Evolutionary conservation across 2,113 vertebrate genomes (phyloP), one percentile per base, ranked within the genome.

Genomic region (Sialia sialis): DNA sequence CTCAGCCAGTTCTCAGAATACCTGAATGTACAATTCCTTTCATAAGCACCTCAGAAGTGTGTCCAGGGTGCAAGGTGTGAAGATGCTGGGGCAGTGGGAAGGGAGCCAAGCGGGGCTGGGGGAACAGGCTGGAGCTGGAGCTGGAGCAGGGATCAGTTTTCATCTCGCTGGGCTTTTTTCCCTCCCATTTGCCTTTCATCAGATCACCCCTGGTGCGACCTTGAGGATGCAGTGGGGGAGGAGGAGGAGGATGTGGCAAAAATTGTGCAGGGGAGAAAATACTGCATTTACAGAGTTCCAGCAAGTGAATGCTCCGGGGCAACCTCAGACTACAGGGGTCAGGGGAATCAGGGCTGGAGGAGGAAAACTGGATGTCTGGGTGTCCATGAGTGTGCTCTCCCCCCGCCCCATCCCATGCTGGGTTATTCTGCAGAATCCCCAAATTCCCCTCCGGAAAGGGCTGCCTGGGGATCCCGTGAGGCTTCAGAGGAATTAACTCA

Each of bases 71-170:
- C 55, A 29, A 51, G 36, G 30, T 64, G 52, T 2, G 70, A 56
- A 46, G 2, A 15, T 63, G 16, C 67, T 0, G 1, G 82, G 78
- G 70, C 44, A 56, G 75, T 0, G 1, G 0, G 9, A 27, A 67
- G 20, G 0, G 15, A 87, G 89, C 81, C 73, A 48, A 10, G 69
- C 11, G 5, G 48, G 66, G 54, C 51, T 0, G 1, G 79, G 83
- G 79, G 79, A 90, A 51, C 29, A 10, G 59, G 68, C 76, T 55
- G 76, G 27, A 59, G 84, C 52, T 26, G 51, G 41, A 75, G 75
- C 52, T 20, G 46, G 19, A 48, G 69, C 41, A 9, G 81, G 81
- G 74, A 83, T 96, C 78, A 46, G 63, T 85, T 96, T 95, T 95
- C 90, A 64, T 48, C 49, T 91, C 3, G 0, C 32, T 4, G 4